Percentiles rank a stretch among this genome's conserved stretches.
phyloP scores from a whole-genome alignment of 1,140 invertebrate species.

The Apis mellifera region DNA sequence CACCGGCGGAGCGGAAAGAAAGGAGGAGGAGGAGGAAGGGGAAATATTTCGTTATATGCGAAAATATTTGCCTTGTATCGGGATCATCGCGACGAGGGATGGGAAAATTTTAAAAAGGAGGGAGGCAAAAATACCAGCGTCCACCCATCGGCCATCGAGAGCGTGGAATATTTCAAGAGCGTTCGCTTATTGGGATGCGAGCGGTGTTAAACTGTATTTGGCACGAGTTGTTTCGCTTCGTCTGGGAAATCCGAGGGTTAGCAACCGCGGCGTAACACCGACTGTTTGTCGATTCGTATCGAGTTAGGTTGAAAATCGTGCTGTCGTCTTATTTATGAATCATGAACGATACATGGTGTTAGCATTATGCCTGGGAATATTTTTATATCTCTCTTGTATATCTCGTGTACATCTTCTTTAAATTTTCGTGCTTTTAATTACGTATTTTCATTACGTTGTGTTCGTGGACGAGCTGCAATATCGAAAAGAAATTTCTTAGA shows the following conservation, averaged over 20 bases:
- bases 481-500: too few species aligned
- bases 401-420: too few species aligned
- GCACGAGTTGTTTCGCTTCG: constrained; percentile 23
- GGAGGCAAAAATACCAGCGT: neutral
- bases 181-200: constrained; percentile 28
- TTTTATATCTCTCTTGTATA: too few species aligned
- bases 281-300: constrained; percentile 26
- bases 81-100: too few species aligned
- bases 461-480: too few species aligned
- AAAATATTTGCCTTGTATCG: constrained; percentile 2
- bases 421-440: too few species aligned
- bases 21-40: neutral
- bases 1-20: rapidly evolving
- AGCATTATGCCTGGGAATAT: too few species aligned
- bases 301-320: constrained; percentile 10
- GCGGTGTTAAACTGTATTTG: constrained; percentile 38
- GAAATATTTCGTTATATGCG: neutral
- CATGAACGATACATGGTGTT: too few species aligned
- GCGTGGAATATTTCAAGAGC: constrained; percentile 27
- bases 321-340: neutral
- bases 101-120: neutral
- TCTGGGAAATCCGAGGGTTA: constrained; percentile 43
- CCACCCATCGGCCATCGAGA: too few species aligned
- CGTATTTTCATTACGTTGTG: too few species aligned
- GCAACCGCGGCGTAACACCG: neutral